These are phyloP conservation scores for Nyctalus aviator DNA, from an alignment of 2,797 vertebrate genomes.

Conservation along the genomic window DNA sequence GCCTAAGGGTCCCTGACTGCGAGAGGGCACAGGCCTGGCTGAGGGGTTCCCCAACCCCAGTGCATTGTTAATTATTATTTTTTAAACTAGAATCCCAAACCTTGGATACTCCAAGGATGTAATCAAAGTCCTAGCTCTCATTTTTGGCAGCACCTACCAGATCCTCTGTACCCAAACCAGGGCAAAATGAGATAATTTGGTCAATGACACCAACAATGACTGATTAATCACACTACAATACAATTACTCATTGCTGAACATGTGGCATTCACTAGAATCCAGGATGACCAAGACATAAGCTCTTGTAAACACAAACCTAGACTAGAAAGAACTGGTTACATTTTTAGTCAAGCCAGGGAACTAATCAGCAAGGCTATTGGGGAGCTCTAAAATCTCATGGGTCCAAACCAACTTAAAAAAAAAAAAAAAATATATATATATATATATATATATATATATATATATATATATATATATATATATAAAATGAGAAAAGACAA, in stretches of 20 bases:
- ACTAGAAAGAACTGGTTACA: background rate
- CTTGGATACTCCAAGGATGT: background rate
- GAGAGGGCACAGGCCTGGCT: too few relatives aligned
- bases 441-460: background rate
- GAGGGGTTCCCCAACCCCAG: too few relatives aligned
- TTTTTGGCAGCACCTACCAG: background rate
- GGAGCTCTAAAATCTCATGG: background rate
- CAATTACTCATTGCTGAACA: background rate
- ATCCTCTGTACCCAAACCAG: background rate
- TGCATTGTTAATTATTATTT: background rate
- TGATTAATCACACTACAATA: background rate
- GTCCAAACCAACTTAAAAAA: background rate
- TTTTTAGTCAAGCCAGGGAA: background rate
- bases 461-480: background rate
- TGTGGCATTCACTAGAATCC: background rate
- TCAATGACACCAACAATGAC: background rate
- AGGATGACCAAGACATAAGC: background rate
- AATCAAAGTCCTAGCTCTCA: background rate
- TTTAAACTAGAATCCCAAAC: background rate
- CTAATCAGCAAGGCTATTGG: background rate
- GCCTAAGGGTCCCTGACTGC: too few relatives aligned
- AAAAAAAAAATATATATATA: background rate
- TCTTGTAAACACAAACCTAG: background rate
- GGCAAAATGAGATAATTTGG: background rate
- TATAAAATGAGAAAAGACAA: background rate